Conservation (phyloP, 2,888 invertebrate species). For the Omphaloscelis lunosa region DNA sequence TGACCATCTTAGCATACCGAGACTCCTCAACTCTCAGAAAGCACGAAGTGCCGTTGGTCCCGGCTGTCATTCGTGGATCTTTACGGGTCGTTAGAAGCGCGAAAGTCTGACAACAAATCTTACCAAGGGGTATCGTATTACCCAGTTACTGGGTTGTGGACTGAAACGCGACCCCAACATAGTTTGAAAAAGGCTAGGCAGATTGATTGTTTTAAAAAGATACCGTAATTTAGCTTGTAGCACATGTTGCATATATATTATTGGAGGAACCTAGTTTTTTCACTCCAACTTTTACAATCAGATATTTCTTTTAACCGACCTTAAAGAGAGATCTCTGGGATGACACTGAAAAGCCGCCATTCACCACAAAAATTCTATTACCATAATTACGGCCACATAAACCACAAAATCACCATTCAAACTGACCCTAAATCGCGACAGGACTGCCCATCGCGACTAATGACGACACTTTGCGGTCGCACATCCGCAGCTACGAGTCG, state of each 20-base stretch:
- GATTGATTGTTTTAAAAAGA: no score
- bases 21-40: no score
- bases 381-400: constrained; percentile 17
- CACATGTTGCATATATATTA: not conserved
- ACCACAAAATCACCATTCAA: constrained; percentile 51
- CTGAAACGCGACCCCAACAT: no score
- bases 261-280: not conserved
- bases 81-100: no score
- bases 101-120: no score
- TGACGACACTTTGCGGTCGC: constrained; percentile 60
- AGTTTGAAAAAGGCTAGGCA: no score
- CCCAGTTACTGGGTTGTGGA: no score
- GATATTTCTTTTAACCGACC: not conserved
- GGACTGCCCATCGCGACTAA: constrained; percentile 47
- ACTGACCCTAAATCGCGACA: constrained; percentile 46
- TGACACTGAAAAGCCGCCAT: not conserved
- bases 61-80: no score
- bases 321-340: constrained; percentile 5
- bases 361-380: constrained; percentile 34
- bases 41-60: no score
- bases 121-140: no score
- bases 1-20: no score
- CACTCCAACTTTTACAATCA: not conserved
- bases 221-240: no score
- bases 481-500: constrained; percentile 39